These are phyloP conservation scores for Cremastinae sp. DNA, from an alignment of 2,888 invertebrate species.

Conservation along the genomic window DNA sequence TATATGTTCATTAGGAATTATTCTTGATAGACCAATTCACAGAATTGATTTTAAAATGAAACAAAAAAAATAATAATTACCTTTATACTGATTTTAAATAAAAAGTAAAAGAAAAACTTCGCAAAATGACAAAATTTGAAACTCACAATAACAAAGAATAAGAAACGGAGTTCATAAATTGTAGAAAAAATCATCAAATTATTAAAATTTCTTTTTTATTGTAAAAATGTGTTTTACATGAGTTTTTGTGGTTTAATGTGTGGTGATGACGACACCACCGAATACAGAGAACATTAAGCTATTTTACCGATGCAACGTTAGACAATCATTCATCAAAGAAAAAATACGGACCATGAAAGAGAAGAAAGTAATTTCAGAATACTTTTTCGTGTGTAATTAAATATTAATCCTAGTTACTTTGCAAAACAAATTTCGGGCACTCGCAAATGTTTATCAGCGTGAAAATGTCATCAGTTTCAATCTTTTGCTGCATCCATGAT, in stretches of 20 bases:
- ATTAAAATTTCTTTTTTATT: slow-evolving; percentile 65
- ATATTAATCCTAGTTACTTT: slow-evolving; percentile 33
- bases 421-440: slow-evolving; percentile 20
- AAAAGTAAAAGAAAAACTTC: no score
- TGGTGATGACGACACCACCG: slow-evolving; percentile 63
- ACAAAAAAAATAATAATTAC: no score
- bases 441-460: neutral
- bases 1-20: no score
- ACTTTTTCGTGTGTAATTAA: slow-evolving; percentile 39
- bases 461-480: neutral
- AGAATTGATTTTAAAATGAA: no score
- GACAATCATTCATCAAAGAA: slow-evolving; percentile 64
- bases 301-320: slow-evolving; percentile 63
- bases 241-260: slow-evolving; percentile 67
- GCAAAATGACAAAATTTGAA: no score
- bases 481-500: neutral
- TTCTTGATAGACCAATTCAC: no score
- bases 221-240: slow-evolving; percentile 76
- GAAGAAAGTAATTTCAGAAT: slow-evolving; percentile 55
- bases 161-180: no score
- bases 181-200: no score
- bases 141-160: no score
- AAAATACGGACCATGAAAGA: slow-evolving; percentile 48
- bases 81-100: no score
- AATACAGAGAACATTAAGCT: slow-evolving; percentile 72